Percentiles rank a stretch among this genome's conserved stretches.
Evolutionary conservation across 37 sponge, comb jelly and placozoan species (phyloP).

Genomic region (Corticium candelabrum): DNA sequence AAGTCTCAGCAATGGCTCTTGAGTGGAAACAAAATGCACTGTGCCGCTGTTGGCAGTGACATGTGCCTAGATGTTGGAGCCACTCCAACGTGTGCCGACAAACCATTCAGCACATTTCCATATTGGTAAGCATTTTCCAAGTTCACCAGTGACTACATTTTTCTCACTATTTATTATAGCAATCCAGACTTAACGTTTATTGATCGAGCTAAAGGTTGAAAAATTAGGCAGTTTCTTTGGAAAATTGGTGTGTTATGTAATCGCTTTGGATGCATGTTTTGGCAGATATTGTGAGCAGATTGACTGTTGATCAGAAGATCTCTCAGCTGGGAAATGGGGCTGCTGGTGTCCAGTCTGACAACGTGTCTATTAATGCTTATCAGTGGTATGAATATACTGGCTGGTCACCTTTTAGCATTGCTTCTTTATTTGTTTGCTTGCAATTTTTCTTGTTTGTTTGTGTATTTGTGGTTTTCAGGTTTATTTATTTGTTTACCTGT

Average conservation of each 20-base stretch:
- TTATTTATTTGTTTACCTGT: neutral
- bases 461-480: neutral
- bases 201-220: conserved; percentile 25
- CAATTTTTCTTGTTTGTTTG: neutral
- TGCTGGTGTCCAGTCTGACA: conserved; percentile 11
- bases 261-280: neutral
- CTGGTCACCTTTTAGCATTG: neutral
- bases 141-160: neutral
- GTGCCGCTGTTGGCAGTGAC: neutral
- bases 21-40: too few relatives aligned
- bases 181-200: conserved; percentile 7
- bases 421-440: neutral
- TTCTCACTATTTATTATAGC: conserved; percentile 1
- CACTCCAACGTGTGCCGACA: neutral
- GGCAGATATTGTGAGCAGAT: conserved; percentile 41
- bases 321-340: conserved; percentile 51
- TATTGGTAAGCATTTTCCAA: conserved; percentile 3
- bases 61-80: conserved; percentile 1
- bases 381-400: conserved; percentile 30
- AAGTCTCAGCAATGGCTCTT: neutral
- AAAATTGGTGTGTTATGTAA: neutral
- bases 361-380: conserved; percentile 47
- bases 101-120: conserved; percentile 14
- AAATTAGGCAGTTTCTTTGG: neutral
- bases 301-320: conserved; percentile 41